A percentile compares a stretch with the other conserved stretches of the same genome.
phyloP scores from a whole-genome alignment of 2,113 vertebrate species.

The Agapornis roseicollis region DNA sequence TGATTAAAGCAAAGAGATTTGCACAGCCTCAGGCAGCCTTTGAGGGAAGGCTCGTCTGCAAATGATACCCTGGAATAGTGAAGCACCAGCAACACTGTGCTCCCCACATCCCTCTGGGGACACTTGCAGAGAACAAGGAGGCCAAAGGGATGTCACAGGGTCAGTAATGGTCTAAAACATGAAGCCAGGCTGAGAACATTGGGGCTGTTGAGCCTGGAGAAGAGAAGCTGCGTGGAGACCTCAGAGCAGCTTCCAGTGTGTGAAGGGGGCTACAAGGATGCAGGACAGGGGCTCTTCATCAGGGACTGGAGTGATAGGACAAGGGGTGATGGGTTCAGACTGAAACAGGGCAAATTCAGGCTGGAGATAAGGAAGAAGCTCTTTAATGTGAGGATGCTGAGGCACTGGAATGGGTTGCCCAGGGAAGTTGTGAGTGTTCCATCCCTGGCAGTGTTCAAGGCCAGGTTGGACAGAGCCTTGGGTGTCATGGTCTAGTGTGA shows the following conservation, averaged over 20 bases:
- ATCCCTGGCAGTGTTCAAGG: not conserved
- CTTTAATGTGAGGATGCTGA: no score
- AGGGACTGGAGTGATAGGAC: no score
- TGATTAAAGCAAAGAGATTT: not conserved
- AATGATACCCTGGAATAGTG: not conserved
- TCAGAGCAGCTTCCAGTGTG: not conserved
- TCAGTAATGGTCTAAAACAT: not conserved
- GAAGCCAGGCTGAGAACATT: not conserved
- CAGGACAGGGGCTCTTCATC: no score
- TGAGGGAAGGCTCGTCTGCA: not conserved
- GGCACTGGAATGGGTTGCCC: no score
- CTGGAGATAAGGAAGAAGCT: not conserved
- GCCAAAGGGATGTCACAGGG: not conserved
- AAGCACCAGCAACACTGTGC: fast-evolving
- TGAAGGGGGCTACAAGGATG: no score
- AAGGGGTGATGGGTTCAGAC: no score
- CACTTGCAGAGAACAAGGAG: not conserved
- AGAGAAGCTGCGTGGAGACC: not conserved
- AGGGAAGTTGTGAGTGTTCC: no score
- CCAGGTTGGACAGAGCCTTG: not conserved
- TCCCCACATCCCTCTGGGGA: not conserved
- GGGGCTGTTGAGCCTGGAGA: not conserved
- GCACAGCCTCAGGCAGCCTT: not conserved
- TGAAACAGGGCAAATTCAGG: not conserved
- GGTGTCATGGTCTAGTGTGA: not conserved